phyloP scores from a whole-genome alignment of 2,113 vertebrate species.

The Stomatorhinus ivindoensis region DNA sequence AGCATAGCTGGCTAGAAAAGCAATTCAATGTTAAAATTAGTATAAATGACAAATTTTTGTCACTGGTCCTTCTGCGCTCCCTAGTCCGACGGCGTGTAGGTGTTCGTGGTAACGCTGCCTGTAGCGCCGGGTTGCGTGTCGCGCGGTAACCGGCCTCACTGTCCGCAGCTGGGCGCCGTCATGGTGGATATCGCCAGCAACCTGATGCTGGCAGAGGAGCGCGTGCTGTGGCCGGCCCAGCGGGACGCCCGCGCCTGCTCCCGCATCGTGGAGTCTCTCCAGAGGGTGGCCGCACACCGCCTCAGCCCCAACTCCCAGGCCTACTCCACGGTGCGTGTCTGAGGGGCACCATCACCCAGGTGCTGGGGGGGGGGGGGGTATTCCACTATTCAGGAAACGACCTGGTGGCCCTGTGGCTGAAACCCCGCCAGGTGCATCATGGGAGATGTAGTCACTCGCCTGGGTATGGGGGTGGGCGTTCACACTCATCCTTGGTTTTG shows the following conservation, averaged over 20 bases:
- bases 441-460: slow-evolving; percentile 52
- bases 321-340: slow-evolving; percentile 75
- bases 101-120: background rate
- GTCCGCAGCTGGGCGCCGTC: slow-evolving; percentile 78
- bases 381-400: background rate
- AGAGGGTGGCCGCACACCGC: slow-evolving; percentile 74
- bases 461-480: slow-evolving; percentile 79
- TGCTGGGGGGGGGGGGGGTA: background rate
- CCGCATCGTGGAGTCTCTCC: slow-evolving; percentile 79
- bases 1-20: background rate
- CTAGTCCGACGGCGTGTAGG: background rate
- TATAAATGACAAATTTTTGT: background rate
- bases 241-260: slow-evolving; percentile 83
- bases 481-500: background rate
- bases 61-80: background rate
- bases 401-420: background rate
- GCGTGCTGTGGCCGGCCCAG: slow-evolving; percentile 87
- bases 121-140: background rate
- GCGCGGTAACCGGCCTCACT: slow-evolving; percentile 6
- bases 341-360: background rate
- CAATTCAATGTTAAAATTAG: background rate
- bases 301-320: slow-evolving; percentile 76
- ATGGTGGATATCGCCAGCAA: slow-evolving; percentile 96
- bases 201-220: slow-evolving; percentile 89
- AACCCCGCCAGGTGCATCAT: background rate